Conservation (phyloP, 2,113 vertebrate genomes). For the Irena cyanogastra region DNA sequence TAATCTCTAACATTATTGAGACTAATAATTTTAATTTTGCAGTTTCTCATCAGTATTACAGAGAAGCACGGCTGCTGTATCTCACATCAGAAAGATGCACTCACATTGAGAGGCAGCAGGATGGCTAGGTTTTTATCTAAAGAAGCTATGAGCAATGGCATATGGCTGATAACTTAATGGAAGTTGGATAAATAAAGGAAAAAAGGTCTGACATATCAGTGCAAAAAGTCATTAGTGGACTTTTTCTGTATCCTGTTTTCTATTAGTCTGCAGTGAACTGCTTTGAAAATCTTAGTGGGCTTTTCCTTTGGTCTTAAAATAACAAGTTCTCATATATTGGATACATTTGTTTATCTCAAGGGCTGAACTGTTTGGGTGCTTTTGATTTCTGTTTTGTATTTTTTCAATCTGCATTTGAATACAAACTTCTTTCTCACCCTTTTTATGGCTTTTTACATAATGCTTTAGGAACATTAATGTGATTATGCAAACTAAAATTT, state of each 20-base stretch:
- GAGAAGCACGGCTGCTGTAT: neutral
- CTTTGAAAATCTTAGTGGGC: slow-evolving; percentile 56
- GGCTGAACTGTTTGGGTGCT: slow-evolving; percentile 38
- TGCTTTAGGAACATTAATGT: neutral
- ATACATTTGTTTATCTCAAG: slow-evolving; percentile 58
- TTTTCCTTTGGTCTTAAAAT: slow-evolving; percentile 60
- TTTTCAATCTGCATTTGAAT: slow-evolving; percentile 19
- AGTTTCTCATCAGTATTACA: neutral
- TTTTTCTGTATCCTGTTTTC: slow-evolving; percentile 61
- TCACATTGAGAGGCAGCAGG: slow-evolving; percentile 4
- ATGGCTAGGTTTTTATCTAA: slow-evolving; percentile 46
- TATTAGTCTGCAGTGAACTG: slow-evolving; percentile 45
- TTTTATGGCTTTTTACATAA: neutral
- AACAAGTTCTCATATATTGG: slow-evolving; percentile 8
- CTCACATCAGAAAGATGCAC: slow-evolving; percentile 17
- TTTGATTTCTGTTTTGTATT: slow-evolving; percentile 42
- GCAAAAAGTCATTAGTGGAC: slow-evolving; percentile 50
- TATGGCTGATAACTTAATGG: slow-evolving; percentile 62
- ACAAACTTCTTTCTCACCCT: neutral
- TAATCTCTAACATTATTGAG: neutral
- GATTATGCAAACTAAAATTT: neutral
- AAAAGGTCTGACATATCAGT: slow-evolving; percentile 31
- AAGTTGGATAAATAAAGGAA: slow-evolving; percentile 62
- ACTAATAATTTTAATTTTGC: neutral
- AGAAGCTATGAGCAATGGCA: slow-evolving; percentile 49